Conservation (phyloP, 2,888 invertebrate genomes). For the Poecilobothrus nobilitatus region DNA sequence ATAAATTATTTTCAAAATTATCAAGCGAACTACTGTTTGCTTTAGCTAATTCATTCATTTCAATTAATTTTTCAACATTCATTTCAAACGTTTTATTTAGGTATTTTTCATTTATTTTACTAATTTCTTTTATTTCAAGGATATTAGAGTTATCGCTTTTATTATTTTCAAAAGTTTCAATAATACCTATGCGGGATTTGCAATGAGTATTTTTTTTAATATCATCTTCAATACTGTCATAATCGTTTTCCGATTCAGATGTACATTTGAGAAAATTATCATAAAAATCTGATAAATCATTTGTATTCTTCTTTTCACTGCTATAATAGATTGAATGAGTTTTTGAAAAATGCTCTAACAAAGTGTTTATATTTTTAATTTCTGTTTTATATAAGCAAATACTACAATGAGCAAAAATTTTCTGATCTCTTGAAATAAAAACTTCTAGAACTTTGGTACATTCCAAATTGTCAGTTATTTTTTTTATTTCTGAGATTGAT, state of each 20-base stretch:
- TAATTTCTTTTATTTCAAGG: background rate
- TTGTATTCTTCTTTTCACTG: too few relatives aligned
- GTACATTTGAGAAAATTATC: background rate
- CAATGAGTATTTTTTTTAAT: background rate
- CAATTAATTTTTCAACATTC: background rate
- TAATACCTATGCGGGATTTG: background rate
- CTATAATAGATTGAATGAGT: background rate
- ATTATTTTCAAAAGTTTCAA: background rate
- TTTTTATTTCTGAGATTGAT: background rate
- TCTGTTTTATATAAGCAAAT: background rate
- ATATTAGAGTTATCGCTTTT: background rate
- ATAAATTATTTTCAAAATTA: background rate
- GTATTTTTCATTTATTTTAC: background rate
- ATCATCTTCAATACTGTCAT: background rate
- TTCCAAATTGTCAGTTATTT: background rate
- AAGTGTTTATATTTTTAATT: background rate
- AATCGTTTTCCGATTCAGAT: background rate
- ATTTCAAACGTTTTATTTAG: background rate
- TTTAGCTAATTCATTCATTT: background rate
- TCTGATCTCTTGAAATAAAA: background rate
- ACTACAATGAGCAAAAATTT: background rate
- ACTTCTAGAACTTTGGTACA: background rate
- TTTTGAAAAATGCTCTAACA: background rate
- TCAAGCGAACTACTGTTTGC: background rate
- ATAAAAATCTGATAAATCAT: background rate